Evolutionary conservation across 2,888 invertebrate species (phyloP), one percentile per base, ranked within the genome.

Genomic region (Nemoura dubitans): DNA sequence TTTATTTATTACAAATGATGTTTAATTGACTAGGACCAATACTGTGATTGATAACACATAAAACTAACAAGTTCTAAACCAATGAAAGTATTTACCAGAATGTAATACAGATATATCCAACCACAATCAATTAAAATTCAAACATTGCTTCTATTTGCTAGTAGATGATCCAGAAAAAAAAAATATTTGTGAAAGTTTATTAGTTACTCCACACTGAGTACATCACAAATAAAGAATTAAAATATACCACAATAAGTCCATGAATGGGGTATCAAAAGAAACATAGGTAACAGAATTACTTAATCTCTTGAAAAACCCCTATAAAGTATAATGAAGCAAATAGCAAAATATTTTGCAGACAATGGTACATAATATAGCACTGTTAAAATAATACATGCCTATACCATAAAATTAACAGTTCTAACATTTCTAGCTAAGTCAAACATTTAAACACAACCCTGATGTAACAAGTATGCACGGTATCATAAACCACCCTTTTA

Each of bases 1-100:
- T 6, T 36, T 36, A 28, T 78, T 26, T 78, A 26, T 27, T 85
- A 85, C 26, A 80, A 85, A 85, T 14, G 21, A 30, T 78, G 14
- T 85, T 85, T 80, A 43, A 80, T 80, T 85, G 81, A 81, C 80
- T 78, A 80, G 85, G 59, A 42, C 85, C 76, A 85, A 85, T 80
- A 85, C 78, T 85, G 80, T 80, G 42, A 78, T 84, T 42, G n/a
- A 30, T 27, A 30, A 43, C 36, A 84, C 43, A 83, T 29, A 78
- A 81, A 36, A 36, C 59, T 21, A 59, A 21, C 59, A 21, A 59
- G 14, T 16, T 59, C 21, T 59, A 59, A 59, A 59, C 1, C 21
- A 21, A 59, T 59, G 59, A 59, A 59, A 7, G 14, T 59, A 1
- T 59, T 59, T 21, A 59, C 10, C 59, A 59, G 16, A 21, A 21